These are phyloP conservation scores for Amphimallon solstitiale DNA, from an alignment of 2,888 invertebrate species.

Conservation along the genomic window DNA sequence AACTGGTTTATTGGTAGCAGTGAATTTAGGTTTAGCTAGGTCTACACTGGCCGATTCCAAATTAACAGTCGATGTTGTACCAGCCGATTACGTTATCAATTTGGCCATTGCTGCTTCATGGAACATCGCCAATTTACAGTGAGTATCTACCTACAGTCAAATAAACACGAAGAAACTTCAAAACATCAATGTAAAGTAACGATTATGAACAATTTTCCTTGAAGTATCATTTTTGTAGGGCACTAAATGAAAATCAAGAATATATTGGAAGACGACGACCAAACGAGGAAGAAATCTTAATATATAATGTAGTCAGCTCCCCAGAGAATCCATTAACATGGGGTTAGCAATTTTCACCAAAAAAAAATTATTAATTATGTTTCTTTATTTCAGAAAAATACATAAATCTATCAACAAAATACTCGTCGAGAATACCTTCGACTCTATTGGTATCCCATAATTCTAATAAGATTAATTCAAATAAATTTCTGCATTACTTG, in stretches of 20 bases:
- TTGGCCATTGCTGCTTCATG: constrained; percentile 70
- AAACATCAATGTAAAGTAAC: too few relatives aligned
- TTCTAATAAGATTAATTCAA: constrained; percentile 70
- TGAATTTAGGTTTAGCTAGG: constrained; percentile 79
- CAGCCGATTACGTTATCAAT: constrained; percentile 73
- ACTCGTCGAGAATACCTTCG: constrained; percentile 68
- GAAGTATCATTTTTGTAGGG: constrained; percentile 4
- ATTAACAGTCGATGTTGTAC: constrained; percentile 78
- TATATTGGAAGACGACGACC: background rate
- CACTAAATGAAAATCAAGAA: constrained; percentile 35
- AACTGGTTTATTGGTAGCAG: constrained; percentile 77
- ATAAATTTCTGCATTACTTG: constrained; percentile 67
- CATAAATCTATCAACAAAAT: constrained; percentile 65
- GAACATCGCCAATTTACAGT: constrained; percentile 51
- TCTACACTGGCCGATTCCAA: constrained; percentile 78
- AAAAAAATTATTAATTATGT: background rate
- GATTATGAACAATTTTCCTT: background rate
- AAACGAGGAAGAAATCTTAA: constrained; percentile 30
- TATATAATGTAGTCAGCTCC: constrained; percentile 36
- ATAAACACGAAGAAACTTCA: too few relatives aligned
- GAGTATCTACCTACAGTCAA: too few relatives aligned
- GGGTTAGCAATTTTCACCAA: constrained; percentile 38
- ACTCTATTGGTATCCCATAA: constrained; percentile 72
- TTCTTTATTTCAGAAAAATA: constrained; percentile 65
- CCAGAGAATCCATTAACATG: constrained; percentile 46